Evolutionary conservation across 2,888 invertebrate species (phyloP), one percentile per base, ranked within the genome.

Genomic region (Sycophila texana): DNA sequence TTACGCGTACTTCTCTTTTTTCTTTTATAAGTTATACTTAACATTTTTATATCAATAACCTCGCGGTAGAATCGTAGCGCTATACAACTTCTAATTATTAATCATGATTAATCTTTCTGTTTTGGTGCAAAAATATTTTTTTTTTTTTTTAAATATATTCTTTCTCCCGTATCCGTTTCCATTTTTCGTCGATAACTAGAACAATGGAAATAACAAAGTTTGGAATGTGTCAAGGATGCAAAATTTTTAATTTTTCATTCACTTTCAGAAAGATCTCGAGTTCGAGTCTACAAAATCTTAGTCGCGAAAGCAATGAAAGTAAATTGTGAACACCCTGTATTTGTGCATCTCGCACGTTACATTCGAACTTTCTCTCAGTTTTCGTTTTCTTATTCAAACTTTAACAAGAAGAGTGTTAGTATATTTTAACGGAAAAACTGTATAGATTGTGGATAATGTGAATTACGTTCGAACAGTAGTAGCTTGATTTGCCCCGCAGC

Each of bases 11-110:
- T 26, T 60, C 49, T 72, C 18, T 76, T 26, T 18, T 14, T 55
- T 10, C 26, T 39, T 51, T 16, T n/a, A 39, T 63, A 26, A 70
- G 47, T 71, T 70, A 18, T 53, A 22, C 14, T 30, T 18, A 18
- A 39, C 13, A n/a, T 58, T 71, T 16, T 70, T 39, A 16, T 39
- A 74, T 53, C 22, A 49, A 2, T 57, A 70, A 79, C 47, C 58
- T 26, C 65, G 67, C 68, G 70, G 80, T 77, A 80, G 77, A 80
- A 80, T 77, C 80, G 74, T 51, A 49, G 70, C 72, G 75, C 79
- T 39, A 47, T 74, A 70, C 74, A 74, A 77, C 58, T 68, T 39
- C 22, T 72, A 55, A 60, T 63, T 53, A n/a, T 61, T 67, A 53
- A 13, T 39, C n/a, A n/a, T 66, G 22, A n/a, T 61, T 61, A 47